Evolutionary conservation across 1,140 invertebrate species (phyloP).

Genomic region (Tetranychus urticae): DNA sequence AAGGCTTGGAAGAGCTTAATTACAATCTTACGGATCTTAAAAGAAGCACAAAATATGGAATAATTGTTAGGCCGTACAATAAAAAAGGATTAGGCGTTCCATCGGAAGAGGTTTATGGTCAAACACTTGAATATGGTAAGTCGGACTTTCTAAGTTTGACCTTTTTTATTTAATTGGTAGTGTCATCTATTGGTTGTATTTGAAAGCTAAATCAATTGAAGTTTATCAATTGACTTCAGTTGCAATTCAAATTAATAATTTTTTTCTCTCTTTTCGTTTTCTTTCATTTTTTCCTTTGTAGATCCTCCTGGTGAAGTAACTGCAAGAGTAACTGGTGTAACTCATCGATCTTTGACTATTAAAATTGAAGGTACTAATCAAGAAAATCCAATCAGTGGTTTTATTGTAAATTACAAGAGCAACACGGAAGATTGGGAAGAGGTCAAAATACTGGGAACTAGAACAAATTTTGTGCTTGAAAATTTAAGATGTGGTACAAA

Average conservation of each 20-base stretch:
- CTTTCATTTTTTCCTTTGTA: not conserved
- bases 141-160: too few species aligned
- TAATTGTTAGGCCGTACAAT: slow-evolving; percentile 63
- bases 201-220: too few species aligned
- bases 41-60: slow-evolving; percentile 11
- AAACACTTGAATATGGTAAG: slow-evolving; percentile 11
- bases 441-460: not conserved
- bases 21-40: slow-evolving; percentile 8
- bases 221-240: not conserved
- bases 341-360: slow-evolving; percentile 16
- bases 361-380: slow-evolving; percentile 17
- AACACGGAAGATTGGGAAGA: slow-evolving; percentile 33
- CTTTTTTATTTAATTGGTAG: too few species aligned
- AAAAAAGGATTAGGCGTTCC: slow-evolving; percentile 27
- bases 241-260: not conserved
- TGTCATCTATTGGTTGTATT: not conserved
- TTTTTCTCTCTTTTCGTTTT: too few species aligned
- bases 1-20: not conserved
- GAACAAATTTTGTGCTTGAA: slow-evolving; percentile 26
- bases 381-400: slow-evolving; percentile 15
- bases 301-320: not conserved
- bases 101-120: slow-evolving; percentile 8
- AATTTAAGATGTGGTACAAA: slow-evolving; percentile 43
- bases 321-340: not conserved
- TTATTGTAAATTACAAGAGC: slow-evolving; percentile 22